Percentiles rank a stretch among this genome's conserved stretches.
Conservation (phyloP, 2,113 vertebrate genomes). For the Orientallactaga bullata region DNA sequence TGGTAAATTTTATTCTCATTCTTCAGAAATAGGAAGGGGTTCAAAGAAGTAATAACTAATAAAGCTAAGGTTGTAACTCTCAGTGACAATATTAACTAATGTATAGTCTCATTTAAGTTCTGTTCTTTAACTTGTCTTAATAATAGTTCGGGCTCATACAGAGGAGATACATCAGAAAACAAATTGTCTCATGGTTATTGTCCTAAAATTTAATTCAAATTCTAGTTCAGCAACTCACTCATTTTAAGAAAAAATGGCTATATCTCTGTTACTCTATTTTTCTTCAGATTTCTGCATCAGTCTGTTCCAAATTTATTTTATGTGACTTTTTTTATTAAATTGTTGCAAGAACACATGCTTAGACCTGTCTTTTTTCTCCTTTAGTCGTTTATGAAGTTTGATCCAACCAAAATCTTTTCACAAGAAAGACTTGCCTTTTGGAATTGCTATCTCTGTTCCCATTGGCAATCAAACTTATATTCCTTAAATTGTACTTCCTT, state of each 20-base stretch:
- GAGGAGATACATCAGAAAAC: background rate
- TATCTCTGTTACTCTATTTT: background rate
- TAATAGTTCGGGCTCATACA: background rate
- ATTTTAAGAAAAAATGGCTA: slow-evolving; percentile 40
- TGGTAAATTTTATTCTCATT: slow-evolving; percentile 35
- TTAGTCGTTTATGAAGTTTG: slow-evolving; percentile 63
- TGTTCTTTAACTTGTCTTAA: slow-evolving; percentile 6
- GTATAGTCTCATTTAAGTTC: slow-evolving; percentile 15
- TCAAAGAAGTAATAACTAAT: slow-evolving; percentile 44
- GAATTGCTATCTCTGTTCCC: slow-evolving; percentile 38
- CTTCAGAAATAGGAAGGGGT: slow-evolving; percentile 52
- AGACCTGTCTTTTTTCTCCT: background rate
- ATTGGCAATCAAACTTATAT: background rate
- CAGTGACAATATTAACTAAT: slow-evolving; percentile 8
- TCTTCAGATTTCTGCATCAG: slow-evolving; percentile 5
- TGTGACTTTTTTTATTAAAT: slow-evolving; percentile 11
- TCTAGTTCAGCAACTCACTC: background rate
- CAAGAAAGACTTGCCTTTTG: background rate
- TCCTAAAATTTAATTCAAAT: slow-evolving; percentile 22
- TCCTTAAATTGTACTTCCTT: slow-evolving; percentile 1
- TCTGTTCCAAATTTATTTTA: slow-evolving; percentile 44
- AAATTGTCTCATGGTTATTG: background rate
- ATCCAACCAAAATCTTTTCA: slow-evolving; percentile 47
- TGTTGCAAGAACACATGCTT: background rate
- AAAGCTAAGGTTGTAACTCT: slow-evolving; percentile 16